Evolutionary conservation across 92 coral and sea anemone species (phyloP).

Genomic region (Pocillopora grandis): DNA sequence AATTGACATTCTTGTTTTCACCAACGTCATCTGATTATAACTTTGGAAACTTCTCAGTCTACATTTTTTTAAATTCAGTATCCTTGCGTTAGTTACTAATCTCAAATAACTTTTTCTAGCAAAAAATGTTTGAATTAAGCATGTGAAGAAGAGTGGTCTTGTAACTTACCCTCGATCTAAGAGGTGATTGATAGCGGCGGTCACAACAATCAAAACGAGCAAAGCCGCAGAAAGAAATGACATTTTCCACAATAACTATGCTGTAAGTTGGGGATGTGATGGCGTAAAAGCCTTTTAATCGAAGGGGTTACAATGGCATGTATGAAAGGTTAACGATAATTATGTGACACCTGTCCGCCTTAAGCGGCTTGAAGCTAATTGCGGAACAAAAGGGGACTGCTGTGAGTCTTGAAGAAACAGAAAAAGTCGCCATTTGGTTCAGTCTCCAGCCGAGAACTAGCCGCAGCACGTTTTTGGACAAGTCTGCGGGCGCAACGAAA

Average conservation of each 20-base stretch:
- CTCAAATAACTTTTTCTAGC: too few relatives aligned
- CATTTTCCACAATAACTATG: neutral
- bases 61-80: too few relatives aligned
- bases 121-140: too few relatives aligned
- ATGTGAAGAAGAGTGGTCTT: neutral
- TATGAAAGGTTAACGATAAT: too few relatives aligned
- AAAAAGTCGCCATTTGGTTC: too few relatives aligned
- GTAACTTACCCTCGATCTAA: constrained; percentile 12
- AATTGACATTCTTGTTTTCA: too few relatives aligned
- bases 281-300: neutral
- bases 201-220: constrained; percentile 6
- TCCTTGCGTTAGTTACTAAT: too few relatives aligned
- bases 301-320: neutral
- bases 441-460: too few relatives aligned
- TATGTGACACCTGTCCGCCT: neutral
- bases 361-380: constrained; percentile 11
- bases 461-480: too few relatives aligned
- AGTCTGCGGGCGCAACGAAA: too few relatives aligned
- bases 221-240: constrained; percentile 16
- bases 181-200: neutral
- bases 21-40: too few relatives aligned
- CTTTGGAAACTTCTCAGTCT: too few relatives aligned
- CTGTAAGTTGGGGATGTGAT: neutral
- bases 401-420: neutral
- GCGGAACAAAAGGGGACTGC: neutral